Conservation (phyloP, 2,888 invertebrate species). For the Drosophila kanekoi region DNA sequence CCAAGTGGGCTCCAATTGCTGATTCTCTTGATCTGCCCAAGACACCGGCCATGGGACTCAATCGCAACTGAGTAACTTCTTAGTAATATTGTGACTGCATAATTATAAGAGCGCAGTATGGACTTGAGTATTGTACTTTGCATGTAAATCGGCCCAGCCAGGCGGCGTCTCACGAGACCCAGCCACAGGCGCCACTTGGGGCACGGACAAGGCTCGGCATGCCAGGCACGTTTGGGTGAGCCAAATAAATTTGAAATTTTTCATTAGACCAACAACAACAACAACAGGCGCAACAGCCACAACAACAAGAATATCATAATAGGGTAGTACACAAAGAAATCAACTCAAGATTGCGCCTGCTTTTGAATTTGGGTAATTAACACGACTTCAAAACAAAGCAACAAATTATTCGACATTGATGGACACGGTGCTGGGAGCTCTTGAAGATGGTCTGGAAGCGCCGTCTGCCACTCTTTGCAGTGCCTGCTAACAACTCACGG, state of each 20-base stretch:
- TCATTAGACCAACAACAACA: slow-evolving; percentile 38
- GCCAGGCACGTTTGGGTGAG: slow-evolving; percentile 49
- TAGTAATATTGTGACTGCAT: neutral
- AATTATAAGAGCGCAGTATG: slow-evolving; percentile 4
- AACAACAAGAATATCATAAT: slow-evolving; percentile 9
- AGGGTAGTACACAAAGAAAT: slow-evolving; percentile 45
- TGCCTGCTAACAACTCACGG: no score
- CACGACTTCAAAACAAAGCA: slow-evolving; percentile 10
- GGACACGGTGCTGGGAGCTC: neutral
- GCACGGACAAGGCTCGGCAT: slow-evolving; percentile 15
- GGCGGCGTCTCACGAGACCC: neutral
- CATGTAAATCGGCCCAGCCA: neutral
- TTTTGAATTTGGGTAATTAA: slow-evolving; percentile 42
- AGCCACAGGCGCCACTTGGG: neutral
- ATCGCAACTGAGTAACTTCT: neutral
- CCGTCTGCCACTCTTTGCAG: no score
- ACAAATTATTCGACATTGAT: slow-evolving; percentile 18
- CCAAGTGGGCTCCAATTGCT: neutral
- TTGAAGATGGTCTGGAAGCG: no score
- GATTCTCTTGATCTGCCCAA: neutral
- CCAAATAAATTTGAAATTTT: slow-evolving; percentile 55
- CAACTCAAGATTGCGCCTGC: slow-evolving; percentile 20
- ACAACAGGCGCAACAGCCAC: neutral
- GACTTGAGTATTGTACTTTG: neutral
- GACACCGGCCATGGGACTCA: neutral